A percentile compares a stretch with the other conserved stretches of the same genome.
Evolutionary conservation across 2,888 invertebrate genomes (phyloP).

Genomic region (Amiota mariae): DNA sequence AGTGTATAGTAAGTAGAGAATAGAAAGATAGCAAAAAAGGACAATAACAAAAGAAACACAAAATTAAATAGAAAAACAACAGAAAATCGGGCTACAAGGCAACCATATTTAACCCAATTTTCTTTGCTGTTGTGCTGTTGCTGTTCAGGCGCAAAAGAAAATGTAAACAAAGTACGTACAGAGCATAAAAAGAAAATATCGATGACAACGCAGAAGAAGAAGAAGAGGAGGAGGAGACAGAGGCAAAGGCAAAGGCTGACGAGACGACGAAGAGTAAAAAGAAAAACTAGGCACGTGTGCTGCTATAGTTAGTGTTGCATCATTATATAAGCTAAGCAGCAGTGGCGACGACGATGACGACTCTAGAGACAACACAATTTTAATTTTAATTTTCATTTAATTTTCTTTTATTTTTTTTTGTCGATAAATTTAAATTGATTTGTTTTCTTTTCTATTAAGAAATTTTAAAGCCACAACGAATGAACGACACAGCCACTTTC

Average conservation of each 20-base stretch:
- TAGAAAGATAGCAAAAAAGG: background rate
- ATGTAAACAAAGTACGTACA: constrained; percentile 58
- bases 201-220: constrained; percentile 15
- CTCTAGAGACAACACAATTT: no score
- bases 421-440: no score
- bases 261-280: background rate
- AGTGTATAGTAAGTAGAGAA: background rate
- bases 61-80: no score
- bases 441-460: no score
- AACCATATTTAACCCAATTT: constrained; percentile 21
- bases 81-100: background rate
- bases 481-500: no score
- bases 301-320: constrained; percentile 26
- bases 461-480: no score
- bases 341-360: no score
- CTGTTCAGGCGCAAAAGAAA: constrained; percentile 52
- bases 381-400: constrained; percentile 55
- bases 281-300: constrained; percentile 8
- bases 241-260: background rate
- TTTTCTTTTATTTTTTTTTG: constrained; percentile 48
- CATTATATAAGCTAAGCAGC: constrained; percentile 57
- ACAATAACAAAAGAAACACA: no score
- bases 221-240: background rate
- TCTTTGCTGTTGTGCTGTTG: background rate
- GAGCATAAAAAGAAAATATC: constrained; percentile 31